A percentile compares a stretch with the other conserved stretches of the same genome.
Conservation (phyloP, 2,797 vertebrate species). For the Ambastaia sidthimunki region DNA sequence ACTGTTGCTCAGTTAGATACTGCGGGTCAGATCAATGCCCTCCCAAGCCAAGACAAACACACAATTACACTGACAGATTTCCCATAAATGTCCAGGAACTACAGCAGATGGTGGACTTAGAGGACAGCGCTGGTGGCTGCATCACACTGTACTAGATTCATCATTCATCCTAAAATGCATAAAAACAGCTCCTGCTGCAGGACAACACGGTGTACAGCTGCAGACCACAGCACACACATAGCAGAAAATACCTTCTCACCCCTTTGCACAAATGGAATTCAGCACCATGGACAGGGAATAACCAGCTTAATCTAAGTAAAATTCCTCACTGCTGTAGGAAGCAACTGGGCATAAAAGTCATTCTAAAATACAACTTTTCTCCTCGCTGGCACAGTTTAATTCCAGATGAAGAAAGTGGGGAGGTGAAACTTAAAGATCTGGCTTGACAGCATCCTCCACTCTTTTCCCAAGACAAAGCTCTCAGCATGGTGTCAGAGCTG, state of each 20-base stretch:
- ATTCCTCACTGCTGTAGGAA: background rate
- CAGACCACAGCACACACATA: slow-evolving; percentile 37
- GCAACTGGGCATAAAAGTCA: slow-evolving; percentile 19
- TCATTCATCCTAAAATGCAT: slow-evolving; percentile 43
- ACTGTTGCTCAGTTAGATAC: slow-evolving; percentile 6
- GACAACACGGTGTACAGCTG: slow-evolving; percentile 35
- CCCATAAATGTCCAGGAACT: slow-evolving; percentile 33
- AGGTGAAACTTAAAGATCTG: slow-evolving; percentile 37
- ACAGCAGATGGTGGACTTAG: slow-evolving; percentile 46
- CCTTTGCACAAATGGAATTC: slow-evolving; percentile 33
- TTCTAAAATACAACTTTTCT: slow-evolving; percentile 35
- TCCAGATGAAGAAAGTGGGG: slow-evolving; percentile 24
- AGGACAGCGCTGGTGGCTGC: slow-evolving; percentile 36
- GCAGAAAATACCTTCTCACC: slow-evolving; percentile 11
- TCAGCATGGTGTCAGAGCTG: slow-evolving; percentile 51
- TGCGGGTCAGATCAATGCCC: slow-evolving; percentile 43
- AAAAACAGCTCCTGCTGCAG: slow-evolving; percentile 49
- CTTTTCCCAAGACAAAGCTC: slow-evolving; percentile 54
- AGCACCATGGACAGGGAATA: slow-evolving; percentile 46
- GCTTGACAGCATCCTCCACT: slow-evolving; percentile 47
- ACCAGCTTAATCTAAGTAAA: background rate
- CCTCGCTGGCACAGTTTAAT: slow-evolving; percentile 28
- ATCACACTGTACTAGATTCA: slow-evolving; percentile 35
- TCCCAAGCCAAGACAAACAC: slow-evolving; percentile 41
- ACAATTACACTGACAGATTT: slow-evolving; percentile 47